Evolutionary conservation across 2,888 invertebrate species (phyloP), one percentile per base, ranked within the genome.

Genomic region (Biston stratarius): DNA sequence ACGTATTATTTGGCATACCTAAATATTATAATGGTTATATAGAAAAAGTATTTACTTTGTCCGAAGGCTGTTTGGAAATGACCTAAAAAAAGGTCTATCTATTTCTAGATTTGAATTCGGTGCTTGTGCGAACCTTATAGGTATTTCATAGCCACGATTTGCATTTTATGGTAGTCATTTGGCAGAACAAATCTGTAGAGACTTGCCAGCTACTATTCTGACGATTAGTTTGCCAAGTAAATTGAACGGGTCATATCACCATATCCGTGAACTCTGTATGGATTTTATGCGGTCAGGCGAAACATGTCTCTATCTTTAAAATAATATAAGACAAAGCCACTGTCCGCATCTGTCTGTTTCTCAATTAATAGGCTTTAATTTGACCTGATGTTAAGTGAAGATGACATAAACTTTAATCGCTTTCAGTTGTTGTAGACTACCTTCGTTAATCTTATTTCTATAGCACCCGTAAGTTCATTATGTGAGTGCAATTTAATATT

Each of bases 131-230:
- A 33, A 12, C 0, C 24, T 34, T 49, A 49, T 49, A 49, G 49
- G 38, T 38, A 38, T 38, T 49, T 49, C n/a, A 14, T 52, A 24
- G 34, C 24, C 34, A 14, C 9, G 47, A 53, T 67, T 67, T 61
- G 58, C 42, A 67, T 67, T 61, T 61, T 67, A 58, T 61, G 38
- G 48, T 14, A 2, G 57, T 53, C 24, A 45, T 61, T 67, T 67
- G 66, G 66, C 66, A 61, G 47, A 45, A 58, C 38, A 57, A 55
- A 55, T 66, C 36, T 55, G 24, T 45, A 10, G n/a, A 15, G 45
- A 52, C 10, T 24, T 58, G 66, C 51, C 51, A 57, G 61, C 55
- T 7, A 15, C n/a, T 8, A n/a, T 57, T 60, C 34, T 51, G 38
- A n/a, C 11, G 56, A 36, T 42, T 44, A 12, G 8, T 33, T 56